Evolutionary conservation across 2,113 vertebrate species (phyloP), one percentile per base, ranked within the genome.

Genomic region (Rhegmatorhina hoffmannsi): DNA sequence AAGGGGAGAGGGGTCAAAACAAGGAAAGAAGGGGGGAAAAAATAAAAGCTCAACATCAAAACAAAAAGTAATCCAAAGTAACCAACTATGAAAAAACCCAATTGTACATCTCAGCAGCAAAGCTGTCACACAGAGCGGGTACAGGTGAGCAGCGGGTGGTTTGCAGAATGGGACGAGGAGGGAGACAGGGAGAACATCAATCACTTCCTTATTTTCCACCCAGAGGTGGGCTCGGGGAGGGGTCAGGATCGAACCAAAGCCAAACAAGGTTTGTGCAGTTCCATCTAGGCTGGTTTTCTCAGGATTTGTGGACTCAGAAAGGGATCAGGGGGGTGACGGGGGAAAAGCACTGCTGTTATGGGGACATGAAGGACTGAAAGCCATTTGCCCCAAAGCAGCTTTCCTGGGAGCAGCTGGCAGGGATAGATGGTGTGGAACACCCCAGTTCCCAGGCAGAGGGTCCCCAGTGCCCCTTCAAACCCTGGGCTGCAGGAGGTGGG

Each of bases 321-420:
- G 11, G 24, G 36, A 52, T 26, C 9, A 47, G 84, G 46, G 55
- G 1, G 2, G 68, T 7, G 40, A 21, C 0, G 25, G 38, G 38
- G n/a, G 28, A 3, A 36, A 80, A 82, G 31, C 0, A 2, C 13
- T 23, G 58, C 82, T 24, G 21, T 1, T 13, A 10, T 3, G 0
- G 38, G 59, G 75, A 11, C 23, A 19, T 0, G 2, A 38, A 36
- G 74, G 52, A n/a, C 43, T 81, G 59, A 49, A 84, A 87, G 25
- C 23, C 47, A n/a, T 5, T 14, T n/a, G 14, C 26, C 67, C 87
- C 31, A 62, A 14, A 62, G 67, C 62, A 59, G 70, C 56, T 38
- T 83, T 13, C 17, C 69, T 44, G 9, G 73, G 40, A 89, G 50
- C 59, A 69, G 69, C 85, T 80, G 0, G 0, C 25, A 60, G 87